phyloP scores from a whole-genome alignment of 1,140 invertebrate genomes.

The Trissolcus basalis region DNA sequence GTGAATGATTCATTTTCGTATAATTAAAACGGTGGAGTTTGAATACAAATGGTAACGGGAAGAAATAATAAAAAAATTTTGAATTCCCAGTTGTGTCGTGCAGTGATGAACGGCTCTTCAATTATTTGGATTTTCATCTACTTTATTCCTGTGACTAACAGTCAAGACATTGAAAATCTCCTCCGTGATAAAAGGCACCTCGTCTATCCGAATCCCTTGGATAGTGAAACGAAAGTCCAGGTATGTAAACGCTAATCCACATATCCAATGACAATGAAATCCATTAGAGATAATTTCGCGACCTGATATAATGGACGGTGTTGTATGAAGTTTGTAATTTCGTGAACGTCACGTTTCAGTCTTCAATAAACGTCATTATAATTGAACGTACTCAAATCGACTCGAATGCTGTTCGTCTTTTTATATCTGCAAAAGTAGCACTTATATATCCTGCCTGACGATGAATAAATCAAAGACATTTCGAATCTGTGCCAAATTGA shows the following conservation, averaged over 20 bases:
- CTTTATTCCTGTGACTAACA: conserved; percentile 14
- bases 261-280: conserved; percentile 5
- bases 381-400: conserved; percentile 31
- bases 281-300: conserved; percentile 2
- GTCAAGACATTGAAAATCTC: conserved; percentile 32
- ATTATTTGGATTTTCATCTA: not conserved
- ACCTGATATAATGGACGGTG: conserved; percentile 14
- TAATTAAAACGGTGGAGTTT: not conserved
- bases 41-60: no score
- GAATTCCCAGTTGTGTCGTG: not conserved
- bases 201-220: conserved; percentile 63
- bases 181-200: conserved; percentile 59
- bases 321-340: conserved; percentile 25
- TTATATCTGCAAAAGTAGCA: conserved; percentile 6
- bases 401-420: not conserved
- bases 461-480: conserved; percentile 28
- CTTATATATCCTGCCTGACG: conserved; percentile 12
- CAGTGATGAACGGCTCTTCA: conserved; percentile 24
- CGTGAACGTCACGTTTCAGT: conserved; percentile 27
- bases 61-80: no score
- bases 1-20: not conserved
- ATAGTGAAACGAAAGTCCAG: conserved; percentile 69
- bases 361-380: conserved; percentile 35
- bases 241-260: conserved; percentile 34
- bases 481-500: conserved; percentile 22